Evolutionary conservation across 2,888 invertebrate species (phyloP).

Genomic region (Phyllotreta striolata): DNA sequence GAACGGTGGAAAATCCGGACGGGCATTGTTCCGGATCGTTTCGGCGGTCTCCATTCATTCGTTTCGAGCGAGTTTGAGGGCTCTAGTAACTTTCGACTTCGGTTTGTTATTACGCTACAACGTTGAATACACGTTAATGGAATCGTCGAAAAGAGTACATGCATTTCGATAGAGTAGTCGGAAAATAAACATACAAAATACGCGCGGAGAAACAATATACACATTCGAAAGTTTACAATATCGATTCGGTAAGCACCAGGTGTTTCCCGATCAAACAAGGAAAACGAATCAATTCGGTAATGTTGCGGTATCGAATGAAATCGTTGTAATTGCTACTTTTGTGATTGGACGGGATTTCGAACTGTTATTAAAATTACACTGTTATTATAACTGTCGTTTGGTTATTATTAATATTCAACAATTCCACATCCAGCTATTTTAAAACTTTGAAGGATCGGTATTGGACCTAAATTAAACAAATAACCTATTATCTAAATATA

Average conservation of each 20-base stretch:
- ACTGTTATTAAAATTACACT: too few species aligned
- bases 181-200: slow-evolving; percentile 9
- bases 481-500: too few species aligned
- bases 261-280: slow-evolving; percentile 7
- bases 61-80: slow-evolving; percentile 5
- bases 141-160: slow-evolving; percentile 11
- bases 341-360: too few species aligned
- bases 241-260: slow-evolving; percentile 15
- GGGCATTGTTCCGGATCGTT: too few species aligned
- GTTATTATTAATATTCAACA: too few species aligned
- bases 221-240: slow-evolving; percentile 9
- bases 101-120: slow-evolving; percentile 8
- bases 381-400: too few species aligned
- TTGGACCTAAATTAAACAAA: too few species aligned
- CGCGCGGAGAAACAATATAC: slow-evolving; percentile 1
- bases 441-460: too few species aligned
- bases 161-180: not conserved
- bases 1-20: too few species aligned
- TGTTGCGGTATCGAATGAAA: not conserved
- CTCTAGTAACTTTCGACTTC: slow-evolving; percentile 3
- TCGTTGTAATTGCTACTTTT: too few species aligned
- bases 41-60: too few species aligned
- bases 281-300: slow-evolving; percentile 1
- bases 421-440: too few species aligned
- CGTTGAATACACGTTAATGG: slow-evolving; percentile 7